Conservation (phyloP, 1,140 invertebrate genomes). For the Xylocopa sonorina region DNA sequence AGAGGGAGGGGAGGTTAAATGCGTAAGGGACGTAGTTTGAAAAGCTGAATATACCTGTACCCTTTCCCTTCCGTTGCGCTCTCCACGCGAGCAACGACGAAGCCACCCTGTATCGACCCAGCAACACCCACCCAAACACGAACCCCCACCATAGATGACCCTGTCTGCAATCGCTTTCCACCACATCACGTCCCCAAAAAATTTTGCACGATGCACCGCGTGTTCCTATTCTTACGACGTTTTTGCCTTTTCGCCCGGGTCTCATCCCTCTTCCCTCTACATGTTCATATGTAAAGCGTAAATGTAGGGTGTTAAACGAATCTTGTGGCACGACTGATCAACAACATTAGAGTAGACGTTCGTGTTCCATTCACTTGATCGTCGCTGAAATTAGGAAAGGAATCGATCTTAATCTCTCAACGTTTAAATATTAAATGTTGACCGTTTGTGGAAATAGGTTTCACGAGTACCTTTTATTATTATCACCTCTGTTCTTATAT, state of each 20-base stretch:
- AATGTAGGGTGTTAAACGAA: too few species aligned
- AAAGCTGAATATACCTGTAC: constrained; percentile 31
- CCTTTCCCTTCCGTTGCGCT: constrained; percentile 56
- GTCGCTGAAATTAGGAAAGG: too few species aligned
- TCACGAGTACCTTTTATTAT: constrained; percentile 36
- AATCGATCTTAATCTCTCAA: too few species aligned
- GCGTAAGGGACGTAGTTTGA: constrained; percentile 2
- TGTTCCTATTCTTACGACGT: not conserved
- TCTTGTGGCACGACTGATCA: too few species aligned
- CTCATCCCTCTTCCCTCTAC: too few species aligned
- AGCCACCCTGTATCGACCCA: constrained; percentile 76
- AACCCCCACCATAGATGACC: constrained; percentile 65
- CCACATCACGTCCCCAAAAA: constrained; percentile 57
- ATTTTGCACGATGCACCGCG: constrained; percentile 51
- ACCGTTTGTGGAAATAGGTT: not conserved
- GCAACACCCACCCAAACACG: constrained; percentile 70
- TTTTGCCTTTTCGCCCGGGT: too few species aligned
- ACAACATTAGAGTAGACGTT: too few species aligned
- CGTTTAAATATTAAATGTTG: too few species aligned
- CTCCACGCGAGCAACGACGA: constrained; percentile 63
- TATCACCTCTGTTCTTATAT: constrained; percentile 1
- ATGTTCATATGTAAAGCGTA: too few species aligned
- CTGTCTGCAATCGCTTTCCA: constrained; percentile 43
- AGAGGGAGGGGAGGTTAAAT: not conserved
- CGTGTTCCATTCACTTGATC: too few species aligned